Evolutionary conservation across 2,113 vertebrate genomes (phyloP).

Genomic region (Onychostruthus taczanowskii): DNA sequence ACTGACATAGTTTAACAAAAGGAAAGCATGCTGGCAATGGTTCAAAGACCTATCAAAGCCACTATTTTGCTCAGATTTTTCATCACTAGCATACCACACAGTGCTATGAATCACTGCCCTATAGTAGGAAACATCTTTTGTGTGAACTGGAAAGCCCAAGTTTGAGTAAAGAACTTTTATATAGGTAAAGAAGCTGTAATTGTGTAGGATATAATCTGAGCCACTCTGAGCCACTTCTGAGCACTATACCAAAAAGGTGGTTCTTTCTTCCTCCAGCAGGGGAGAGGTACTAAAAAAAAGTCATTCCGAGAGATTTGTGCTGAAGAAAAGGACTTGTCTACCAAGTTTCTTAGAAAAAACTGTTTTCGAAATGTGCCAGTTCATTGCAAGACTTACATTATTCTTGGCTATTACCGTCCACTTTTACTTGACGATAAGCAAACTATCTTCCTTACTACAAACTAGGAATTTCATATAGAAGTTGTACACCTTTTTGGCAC

Average conservation of each 20-base stretch:
- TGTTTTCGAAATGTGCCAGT: not conserved
- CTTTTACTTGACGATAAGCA: not conserved
- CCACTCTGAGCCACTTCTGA: not conserved
- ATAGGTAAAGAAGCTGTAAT: not conserved
- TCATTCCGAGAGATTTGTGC: not conserved
- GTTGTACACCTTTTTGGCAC: not conserved
- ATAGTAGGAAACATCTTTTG: not conserved
- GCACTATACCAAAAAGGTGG: not conserved
- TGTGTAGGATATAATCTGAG: not conserved
- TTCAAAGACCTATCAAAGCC: not conserved
- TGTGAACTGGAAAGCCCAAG: not conserved
- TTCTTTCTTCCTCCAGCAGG: not conserved
- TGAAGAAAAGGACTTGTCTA: not conserved
- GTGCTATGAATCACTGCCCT: not conserved
- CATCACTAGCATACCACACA: not conserved
- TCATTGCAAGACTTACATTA: not conserved
- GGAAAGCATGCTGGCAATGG: not conserved
- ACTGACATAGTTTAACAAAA: conserved; percentile 11
- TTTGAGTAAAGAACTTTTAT: not conserved
- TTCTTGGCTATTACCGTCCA: not conserved
- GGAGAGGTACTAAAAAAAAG: not conserved
- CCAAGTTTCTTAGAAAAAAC: not conserved
- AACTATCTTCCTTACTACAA: not conserved
- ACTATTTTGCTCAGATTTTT: not conserved
- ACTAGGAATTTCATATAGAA: not conserved